phyloP scores from a whole-genome alignment of 2,888 invertebrate genomes.

The Venustoraphidia nigricollis region DNA sequence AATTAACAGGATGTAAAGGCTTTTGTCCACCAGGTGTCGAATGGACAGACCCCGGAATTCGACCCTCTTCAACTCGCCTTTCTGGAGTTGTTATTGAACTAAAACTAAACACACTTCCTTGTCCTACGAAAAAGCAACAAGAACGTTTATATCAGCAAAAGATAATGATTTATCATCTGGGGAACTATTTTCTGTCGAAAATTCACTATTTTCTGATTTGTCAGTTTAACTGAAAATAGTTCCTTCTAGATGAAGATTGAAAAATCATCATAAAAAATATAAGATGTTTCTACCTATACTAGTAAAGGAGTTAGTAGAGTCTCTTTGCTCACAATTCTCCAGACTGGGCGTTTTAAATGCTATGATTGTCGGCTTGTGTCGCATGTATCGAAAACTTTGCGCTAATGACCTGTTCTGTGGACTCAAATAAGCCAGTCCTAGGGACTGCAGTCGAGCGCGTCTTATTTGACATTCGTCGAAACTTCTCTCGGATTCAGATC shows the following conservation, averaged over 20 bases:
- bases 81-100: slow-evolving; percentile 29
- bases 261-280: too few species aligned
- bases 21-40: slow-evolving; percentile 16
- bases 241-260: too few species aligned
- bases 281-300: slow-evolving; percentile 32
- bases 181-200: too few species aligned
- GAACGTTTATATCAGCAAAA: not conserved
- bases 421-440: slow-evolving; percentile 53
- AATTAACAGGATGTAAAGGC: slow-evolving; percentile 33
- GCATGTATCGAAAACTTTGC: slow-evolving; percentile 80
- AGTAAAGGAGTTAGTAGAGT: slow-evolving; percentile 38
- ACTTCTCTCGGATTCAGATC: slow-evolving; percentile 67
- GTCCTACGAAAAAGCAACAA: slow-evolving; percentile 10
- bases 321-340: slow-evolving; percentile 46
- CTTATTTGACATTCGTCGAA: slow-evolving; percentile 53
- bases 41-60: slow-evolving; percentile 23
- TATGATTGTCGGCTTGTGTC: slow-evolving; percentile 76
- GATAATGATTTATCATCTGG: not conserved
- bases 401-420: slow-evolving; percentile 68
- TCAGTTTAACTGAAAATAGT: too few species aligned
- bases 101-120: slow-evolving; percentile 20
- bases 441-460: slow-evolving; percentile 43
- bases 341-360: slow-evolving; percentile 73
- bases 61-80: slow-evolving; percentile 44
- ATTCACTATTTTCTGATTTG: too few species aligned